Evolutionary conservation across 35 echinoderm and acorn worm genomes (phyloP), one percentile per base, ranked within the genome.

Genomic region (Antedon bifida): DNA sequence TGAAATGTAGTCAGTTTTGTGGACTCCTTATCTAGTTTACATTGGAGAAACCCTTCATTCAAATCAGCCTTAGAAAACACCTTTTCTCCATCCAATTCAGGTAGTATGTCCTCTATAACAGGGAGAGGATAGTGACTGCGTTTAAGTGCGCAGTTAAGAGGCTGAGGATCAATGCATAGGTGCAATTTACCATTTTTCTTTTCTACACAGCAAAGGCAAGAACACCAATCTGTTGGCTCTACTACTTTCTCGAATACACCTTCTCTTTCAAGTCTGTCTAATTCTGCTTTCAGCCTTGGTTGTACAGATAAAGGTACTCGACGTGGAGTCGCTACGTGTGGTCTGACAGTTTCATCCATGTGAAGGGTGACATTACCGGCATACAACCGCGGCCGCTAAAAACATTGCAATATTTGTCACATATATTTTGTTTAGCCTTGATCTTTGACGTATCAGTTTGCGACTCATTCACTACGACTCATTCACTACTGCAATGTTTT

Each of bases 161-260:
- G 86, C 35, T 85, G 31, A 5, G 82, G 91, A 32, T 92, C 86
- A 8, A 92, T 88, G 31, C 91, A 92, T 13, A 92, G 39, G 12
- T 82, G 38, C 4, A 92, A 30, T 28, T 83, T 83, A 28, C 84
- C 82, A 84, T 30, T 86, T 36, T 77, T 28, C 34, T 92, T 92
- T 31, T 33, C 34, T 0, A 76, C 78, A 30, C 21, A 75, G 0
- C 78, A 39, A 38, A 92, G 76, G 11, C 35, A 23, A 64, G 83
- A 85, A 14, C 30, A 32, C 76, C 76, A 77, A 33, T 77, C 76
- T 33, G 76, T 77, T 8, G 76, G 87, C 56, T 82, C 31, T 16
- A 4, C 7, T 5, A 92, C 86, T 31, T 89, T 91, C 30, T 46
- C 79, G 51, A 91, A 82, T 14, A 86, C 36, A 30, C 80, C 32